Evolutionary conservation across 2,113 vertebrate genomes (phyloP), one percentile per base, ranked within the genome.

Genomic region (Leptosomus discolor): DNA sequence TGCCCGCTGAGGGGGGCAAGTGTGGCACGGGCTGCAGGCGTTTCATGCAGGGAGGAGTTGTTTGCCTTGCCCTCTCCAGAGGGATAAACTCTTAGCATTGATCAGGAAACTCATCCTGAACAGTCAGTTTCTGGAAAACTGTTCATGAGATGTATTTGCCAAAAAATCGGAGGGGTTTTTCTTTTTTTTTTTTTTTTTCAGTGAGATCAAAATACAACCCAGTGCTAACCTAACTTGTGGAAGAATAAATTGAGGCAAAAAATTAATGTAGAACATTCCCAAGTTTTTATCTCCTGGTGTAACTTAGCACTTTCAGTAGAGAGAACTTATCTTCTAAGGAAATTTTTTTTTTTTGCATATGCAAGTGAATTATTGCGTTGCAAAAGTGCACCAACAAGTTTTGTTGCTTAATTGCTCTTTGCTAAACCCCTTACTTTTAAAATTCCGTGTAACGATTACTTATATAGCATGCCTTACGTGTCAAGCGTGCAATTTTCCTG

Each of bases 401-500:
- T 23, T 57, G 37, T 51, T 61, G 24, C 30, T 81, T 80, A 57
- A 61, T 51, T 41, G n/a, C 45, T 43, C 24, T 64, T 88, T 85
- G 65, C 50, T 48, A n/a, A 58, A 80, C 37, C 11, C 9, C 34
- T 64, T 30, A 46, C 15, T 9, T 43, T 50, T 32, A n/a, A 46
- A 57, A 43, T 46, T 68, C n/a, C 50, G 32, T 61, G 57, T 51
- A 84, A 46, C 26, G 68, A 0, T 69, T 88, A 24, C 32, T 60
- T 37, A 12, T 9, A 9, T 29, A 26, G 34, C 19, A 37, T 39
- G 43, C n/a, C 58, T 63, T 73, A 57, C 0, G 6, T 77, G 54
- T 82, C 60, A 86, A 75, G 67, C 45, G 85, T 88, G 32, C 41
- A 64, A 3, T 90, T 86, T 57, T 67, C 79, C 71, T 92, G 79